These are phyloP conservation scores for Paralinhomoeus sp. DNA, from an alignment of 2,888 invertebrate species.

Conservation along the genomic window DNA sequence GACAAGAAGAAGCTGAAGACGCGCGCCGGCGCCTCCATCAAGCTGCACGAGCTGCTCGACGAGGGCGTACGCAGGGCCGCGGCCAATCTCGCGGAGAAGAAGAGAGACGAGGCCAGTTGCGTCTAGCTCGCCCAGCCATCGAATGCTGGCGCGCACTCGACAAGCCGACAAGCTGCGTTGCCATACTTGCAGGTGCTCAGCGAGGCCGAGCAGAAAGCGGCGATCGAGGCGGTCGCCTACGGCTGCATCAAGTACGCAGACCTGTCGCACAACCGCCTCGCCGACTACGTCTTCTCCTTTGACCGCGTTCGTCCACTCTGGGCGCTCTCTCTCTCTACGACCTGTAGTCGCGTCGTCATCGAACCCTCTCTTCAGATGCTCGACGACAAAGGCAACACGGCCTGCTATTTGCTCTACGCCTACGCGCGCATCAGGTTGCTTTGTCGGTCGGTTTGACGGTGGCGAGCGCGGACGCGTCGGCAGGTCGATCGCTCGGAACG, in stretches of 20 bases:
- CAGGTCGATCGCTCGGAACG: constrained; percentile 32
- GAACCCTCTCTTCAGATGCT: too few relatives aligned
- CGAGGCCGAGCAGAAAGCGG: constrained; percentile 12
- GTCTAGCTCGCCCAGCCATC: neutral
- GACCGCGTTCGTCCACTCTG: constrained; percentile 41
- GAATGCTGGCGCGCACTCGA: neutral
- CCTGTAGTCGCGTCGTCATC: too few relatives aligned
- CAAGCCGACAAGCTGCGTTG: too few relatives aligned
- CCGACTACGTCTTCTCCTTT: constrained; percentile 91
- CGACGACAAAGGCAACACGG: constrained; percentile 94
- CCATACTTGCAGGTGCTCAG: constrained; percentile 12
- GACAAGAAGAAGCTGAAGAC: constrained; percentile 97
- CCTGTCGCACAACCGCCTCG: constrained; percentile 66
- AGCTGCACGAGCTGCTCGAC: constrained; percentile 59
- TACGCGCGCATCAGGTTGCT: constrained; percentile 66
- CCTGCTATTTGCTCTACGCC: constrained; percentile 83
- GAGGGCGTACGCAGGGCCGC: constrained; percentile 41
- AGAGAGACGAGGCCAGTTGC: constrained; percentile 25
- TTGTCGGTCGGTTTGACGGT: neutral
- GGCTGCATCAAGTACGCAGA: constrained; percentile 97
- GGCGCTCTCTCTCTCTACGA: too few relatives aligned
- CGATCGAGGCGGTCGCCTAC: constrained; percentile 57
- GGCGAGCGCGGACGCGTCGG: neutral
- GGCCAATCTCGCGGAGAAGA: constrained; percentile 30
- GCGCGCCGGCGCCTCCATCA: constrained; percentile 79